Base-by-base conservation (phyloP, 2,797 vertebrate species). In the Crypturellus tataupa region DNA sequence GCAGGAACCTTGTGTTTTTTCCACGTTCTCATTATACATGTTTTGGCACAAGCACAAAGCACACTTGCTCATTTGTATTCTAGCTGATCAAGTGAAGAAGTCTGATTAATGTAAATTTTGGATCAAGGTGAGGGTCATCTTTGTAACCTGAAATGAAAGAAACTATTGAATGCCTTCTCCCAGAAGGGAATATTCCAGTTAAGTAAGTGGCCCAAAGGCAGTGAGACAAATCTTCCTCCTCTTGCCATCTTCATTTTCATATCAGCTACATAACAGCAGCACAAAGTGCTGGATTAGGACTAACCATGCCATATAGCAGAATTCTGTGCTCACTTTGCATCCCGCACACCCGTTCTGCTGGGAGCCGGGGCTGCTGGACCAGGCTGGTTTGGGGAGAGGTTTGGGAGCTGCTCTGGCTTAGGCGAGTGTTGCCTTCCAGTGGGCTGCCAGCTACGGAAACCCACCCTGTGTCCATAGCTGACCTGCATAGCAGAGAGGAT, bases 1-100 rank as follows among this genome's bases (percentile, higher is more conserved):
- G 92, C 87, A 77, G 85, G 91, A 95, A 47, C 85, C 33, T 21
- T 60, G 0, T 80, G 63, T 70, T 24, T 96, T 94, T 95, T 94
- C 67, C 77, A 77, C 56, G 27, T 81, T 86, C 82, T 91, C 3
- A 7, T 93, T 93, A 95, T 73, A 55, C 39, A 4, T 60, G 47
- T 94, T 96, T 82, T 96, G 92, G 80, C 87, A 88, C n/a, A 37
- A 91, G 40, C 89, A 70, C 83, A 93, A 95, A 95, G 77, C 71
- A 87, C 44, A 29, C 42, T 0, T 76, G 29, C 75, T 93, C 60
- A 71, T 96, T 95, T 92, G 33, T 89, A 84, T 92, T 95, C 73
- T 49, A 58, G 56, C 67, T 96, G 89, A 95, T 94, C 82, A 94
- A 95, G 82, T 77, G 55, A 10, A 65, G 47, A 56, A 92, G 46